Conservation (phyloP, 2,113 vertebrate genomes). For the Melanerpes formicivorus region DNA sequence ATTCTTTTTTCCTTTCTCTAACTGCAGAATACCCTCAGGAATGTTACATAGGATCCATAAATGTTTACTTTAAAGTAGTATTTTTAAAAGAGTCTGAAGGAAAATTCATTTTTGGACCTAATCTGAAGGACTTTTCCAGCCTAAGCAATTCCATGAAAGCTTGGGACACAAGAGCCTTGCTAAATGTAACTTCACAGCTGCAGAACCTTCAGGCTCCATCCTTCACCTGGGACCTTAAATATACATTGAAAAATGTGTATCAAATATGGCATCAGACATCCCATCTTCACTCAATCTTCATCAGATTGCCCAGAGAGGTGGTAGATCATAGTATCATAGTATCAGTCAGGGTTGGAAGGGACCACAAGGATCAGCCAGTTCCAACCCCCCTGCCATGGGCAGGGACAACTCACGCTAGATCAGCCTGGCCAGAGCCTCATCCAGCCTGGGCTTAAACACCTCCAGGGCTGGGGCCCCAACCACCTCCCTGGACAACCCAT, state of each 20-base stretch:
- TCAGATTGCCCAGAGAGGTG: neutral
- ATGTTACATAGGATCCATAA: neutral
- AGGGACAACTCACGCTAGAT: no score
- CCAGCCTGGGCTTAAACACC: no score
- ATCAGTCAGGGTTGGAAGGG: no score
- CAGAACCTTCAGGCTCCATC: neutral
- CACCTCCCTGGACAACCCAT: no score
- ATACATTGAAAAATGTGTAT: neutral
- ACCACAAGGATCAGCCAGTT: no score
- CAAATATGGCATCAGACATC: neutral
- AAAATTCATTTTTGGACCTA: neutral
- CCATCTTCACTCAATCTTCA: neutral
- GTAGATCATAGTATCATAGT: no score
- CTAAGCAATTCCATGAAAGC: neutral
- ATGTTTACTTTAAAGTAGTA: neutral
- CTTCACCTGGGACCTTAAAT: neutral
- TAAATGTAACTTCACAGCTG: neutral
- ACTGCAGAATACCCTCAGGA: slow-evolving; percentile 7
- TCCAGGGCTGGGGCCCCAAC: no score
- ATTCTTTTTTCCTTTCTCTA: neutral
- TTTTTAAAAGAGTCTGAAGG: neutral
- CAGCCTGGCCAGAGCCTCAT: no score
- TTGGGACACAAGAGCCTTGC: accelerated
- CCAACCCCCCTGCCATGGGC: no score
- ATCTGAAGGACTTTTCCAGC: no score